Base-by-base conservation (phyloP, 2,888 invertebrate genomes). In the Crematogaster levior region DNA sequence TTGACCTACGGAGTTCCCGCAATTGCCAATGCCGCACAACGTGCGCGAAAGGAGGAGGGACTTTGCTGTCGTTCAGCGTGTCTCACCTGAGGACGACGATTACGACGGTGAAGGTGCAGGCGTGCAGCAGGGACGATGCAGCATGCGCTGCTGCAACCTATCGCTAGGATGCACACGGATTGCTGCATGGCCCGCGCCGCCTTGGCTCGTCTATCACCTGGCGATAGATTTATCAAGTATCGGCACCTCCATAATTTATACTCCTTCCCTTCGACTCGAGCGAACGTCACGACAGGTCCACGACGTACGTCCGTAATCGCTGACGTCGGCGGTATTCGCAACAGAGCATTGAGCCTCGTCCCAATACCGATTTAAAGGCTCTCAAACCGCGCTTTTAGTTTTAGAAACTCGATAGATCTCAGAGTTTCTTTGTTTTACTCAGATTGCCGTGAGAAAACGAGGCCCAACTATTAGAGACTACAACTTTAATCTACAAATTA, bases 191-290 rank as follows among this genome's bases (percentile, higher is more conserved):
- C 65, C 66, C 84, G 40, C 83, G 83, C 87, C 84, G 81, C 87
- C 88, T 87, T 85, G 84, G 90, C 91, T 92, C 93, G 91, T 93
- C 93, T 91, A 93, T 93, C 93, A 93, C 91, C 85, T 83, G 80
- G 80, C 84, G 91, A 92, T 92, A 92, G 92, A 93, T 93, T 93
- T 93, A 93, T 93, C 93, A 92, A 89, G 91, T 91, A 91, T 93
- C 91, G 92, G 90, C 92, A 92, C 92, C 91, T 92, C 90, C 84
- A 88, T 89, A 88, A 91, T 91, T 91, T 91, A 91, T 91, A 89
- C 86, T 87, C 89, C 88, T 86, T 87, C 68, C 84, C 82, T 48
- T 66, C 60, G 84, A 84, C 84, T 86, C 85, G 79, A 86, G 86
- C 85, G 70, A 66, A 82, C 70, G 80, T 68, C 72, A 82, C 80